Conservation (phyloP, 1,140 invertebrate genomes). For the Tribolium castaneum region DNA sequence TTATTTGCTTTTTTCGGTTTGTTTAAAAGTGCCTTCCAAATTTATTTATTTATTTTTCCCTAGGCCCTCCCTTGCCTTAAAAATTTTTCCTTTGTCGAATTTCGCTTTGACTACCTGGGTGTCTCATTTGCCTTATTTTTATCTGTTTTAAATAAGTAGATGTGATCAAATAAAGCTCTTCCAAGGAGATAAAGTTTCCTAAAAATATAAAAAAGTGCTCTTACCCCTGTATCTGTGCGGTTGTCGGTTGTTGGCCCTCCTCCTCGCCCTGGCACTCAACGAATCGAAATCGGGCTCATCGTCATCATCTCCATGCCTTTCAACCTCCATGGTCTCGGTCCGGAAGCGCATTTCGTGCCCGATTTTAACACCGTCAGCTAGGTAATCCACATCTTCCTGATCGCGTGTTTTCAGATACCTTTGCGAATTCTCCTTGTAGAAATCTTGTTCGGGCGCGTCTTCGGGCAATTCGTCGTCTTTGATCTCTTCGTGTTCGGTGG, state of each 20-base stretch:
- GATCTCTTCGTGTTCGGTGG: constrained; percentile 85
- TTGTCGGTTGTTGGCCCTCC: constrained; percentile 68
- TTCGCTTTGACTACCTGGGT: too few species aligned
- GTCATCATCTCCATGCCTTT: constrained; percentile 73
- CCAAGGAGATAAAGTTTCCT: too few species aligned
- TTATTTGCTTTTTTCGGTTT: too few species aligned
- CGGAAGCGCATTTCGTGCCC: constrained; percentile 81
- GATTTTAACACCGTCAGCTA: constrained; percentile 78
- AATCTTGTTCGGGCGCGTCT: constrained; percentile 65
- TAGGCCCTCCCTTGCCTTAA: too few species aligned
- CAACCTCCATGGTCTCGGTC: constrained; percentile 80
- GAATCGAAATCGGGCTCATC: constrained; percentile 79
- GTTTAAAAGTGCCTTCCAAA: too few species aligned
- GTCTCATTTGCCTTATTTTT: too few species aligned
- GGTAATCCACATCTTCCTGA: constrained; percentile 80
- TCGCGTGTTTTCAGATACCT: constrained; percentile 66
- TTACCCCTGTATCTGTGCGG: constrained; percentile 61
- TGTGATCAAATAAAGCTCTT: too few species aligned
- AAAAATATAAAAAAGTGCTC: too few species aligned
- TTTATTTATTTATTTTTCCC: too few species aligned
- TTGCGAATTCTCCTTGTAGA: constrained; percentile 69
- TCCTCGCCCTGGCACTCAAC: constrained; percentile 74
- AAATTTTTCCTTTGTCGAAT: too few species aligned
- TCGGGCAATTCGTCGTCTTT: constrained; percentile 80
- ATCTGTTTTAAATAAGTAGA: too few species aligned